Evolutionary conservation across 2,113 vertebrate species (phyloP).

Genomic region (Emydura subglobosa): DNA sequence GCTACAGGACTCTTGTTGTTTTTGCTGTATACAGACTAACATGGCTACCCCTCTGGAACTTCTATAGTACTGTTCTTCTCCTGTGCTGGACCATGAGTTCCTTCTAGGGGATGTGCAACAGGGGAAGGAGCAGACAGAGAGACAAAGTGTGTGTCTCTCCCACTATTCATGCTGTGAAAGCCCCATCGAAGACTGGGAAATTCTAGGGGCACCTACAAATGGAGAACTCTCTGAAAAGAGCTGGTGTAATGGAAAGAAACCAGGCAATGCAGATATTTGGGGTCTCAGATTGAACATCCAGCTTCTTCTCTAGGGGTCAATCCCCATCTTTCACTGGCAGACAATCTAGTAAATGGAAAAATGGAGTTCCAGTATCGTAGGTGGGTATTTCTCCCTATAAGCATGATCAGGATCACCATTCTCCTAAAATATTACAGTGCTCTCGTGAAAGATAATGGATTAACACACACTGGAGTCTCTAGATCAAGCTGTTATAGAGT

Average conservation of each 20-base stretch:
- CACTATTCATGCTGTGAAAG: neutral
- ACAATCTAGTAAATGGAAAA: neutral
- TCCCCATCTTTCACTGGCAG: neutral
- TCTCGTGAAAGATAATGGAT: neutral
- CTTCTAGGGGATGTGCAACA: neutral
- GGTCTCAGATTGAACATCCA: neutral
- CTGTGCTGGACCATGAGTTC: neutral
- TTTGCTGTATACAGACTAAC: too few species aligned
- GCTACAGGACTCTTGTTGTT: too few species aligned
- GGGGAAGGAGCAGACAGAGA: neutral
- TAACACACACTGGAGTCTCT: neutral
- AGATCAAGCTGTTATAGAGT: neutral
- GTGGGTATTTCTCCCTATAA: neutral
- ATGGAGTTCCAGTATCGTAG: neutral
- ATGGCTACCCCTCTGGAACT: neutral
- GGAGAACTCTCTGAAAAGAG: neutral
- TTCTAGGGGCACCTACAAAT: neutral
- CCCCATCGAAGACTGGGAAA: fast-evolving
- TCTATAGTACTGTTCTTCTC: neutral
- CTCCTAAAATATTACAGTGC: neutral
- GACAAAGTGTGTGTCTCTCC: neutral
- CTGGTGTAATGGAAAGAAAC: neutral
- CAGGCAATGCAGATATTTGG: neutral
- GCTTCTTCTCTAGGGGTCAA: neutral
- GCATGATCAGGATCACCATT: neutral